Evolutionary conservation across 2,888 invertebrate genomes (phyloP), one percentile per base, ranked within the genome.

Genomic region (Melanargia galathea): DNA sequence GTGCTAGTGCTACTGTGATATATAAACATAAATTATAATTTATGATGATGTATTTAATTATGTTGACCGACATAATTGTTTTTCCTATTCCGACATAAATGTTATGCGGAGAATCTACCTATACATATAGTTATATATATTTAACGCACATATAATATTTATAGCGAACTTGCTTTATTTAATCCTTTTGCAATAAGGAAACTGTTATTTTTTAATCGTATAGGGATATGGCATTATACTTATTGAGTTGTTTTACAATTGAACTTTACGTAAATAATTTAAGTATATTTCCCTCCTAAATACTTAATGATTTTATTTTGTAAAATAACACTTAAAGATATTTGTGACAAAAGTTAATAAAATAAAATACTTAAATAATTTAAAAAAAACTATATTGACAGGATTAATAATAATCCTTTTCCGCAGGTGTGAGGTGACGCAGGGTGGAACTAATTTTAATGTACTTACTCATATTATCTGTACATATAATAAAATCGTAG

Each of bases 141-240:
- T n/a, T n/a, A n/a, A n/a, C n/a, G n/a, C n/a, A n/a, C n/a, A 30
- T 30, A 35, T 62, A 60, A 63, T 45, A 48, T 54, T 16, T 16
- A 43, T 43, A 16, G 33, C 18, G 43, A 52, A 62, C 33, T 33
- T 56, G 49, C 51, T 57, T 52, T 57, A 63, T 43, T 56, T 46
- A 65, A 59, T 58, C 48, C 49, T 67, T 64, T 67, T 63, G 54
- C 62, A 66, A 71, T 64, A 57, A 68, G 69, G 68, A 70, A 71
- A 68, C 62, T 57, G 30, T 57, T 38, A 35, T 52, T 57, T 48
- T 67, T 49, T 35, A 16, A 16, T 8, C 43, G 16, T 48, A 46
- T 20, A 56, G 35, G 7, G 43, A 20, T 20, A 35, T 16, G 56
- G 46, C 35, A 49, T 52, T 51, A n/a, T n/a, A n/a, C n/a, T 20